Evolutionary conservation across 1,140 invertebrate species (phyloP).

Genomic region (Pseudomyrmex gracilis): DNA sequence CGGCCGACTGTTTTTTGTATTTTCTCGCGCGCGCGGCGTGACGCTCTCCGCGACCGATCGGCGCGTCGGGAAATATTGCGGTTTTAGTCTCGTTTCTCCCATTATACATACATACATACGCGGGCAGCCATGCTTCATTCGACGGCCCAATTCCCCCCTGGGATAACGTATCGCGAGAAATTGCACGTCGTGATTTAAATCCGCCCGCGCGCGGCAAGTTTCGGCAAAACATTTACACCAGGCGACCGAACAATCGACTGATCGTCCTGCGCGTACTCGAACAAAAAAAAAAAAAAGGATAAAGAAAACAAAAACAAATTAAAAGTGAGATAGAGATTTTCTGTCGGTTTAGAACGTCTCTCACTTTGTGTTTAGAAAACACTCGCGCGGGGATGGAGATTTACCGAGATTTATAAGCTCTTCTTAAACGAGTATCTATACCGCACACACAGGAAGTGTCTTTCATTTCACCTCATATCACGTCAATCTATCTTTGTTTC

Average conservation of each 20-base stretch:
- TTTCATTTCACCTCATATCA: slow-evolving; percentile 15
- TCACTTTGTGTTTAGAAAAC: background rate
- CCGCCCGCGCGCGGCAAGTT: slow-evolving; percentile 11
- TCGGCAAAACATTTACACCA: slow-evolving; percentile 33
- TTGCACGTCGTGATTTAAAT: slow-evolving; percentile 54
- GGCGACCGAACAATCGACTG: background rate
- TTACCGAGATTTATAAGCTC: slow-evolving; percentile 37
- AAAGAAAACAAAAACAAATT: slow-evolving; percentile 2
- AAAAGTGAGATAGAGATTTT: background rate
- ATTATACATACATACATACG: background rate
- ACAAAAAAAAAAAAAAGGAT: background rate
- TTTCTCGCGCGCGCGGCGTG: slow-evolving; percentile 43
- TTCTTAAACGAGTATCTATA: slow-evolving; percentile 5
- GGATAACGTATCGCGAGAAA: slow-evolving; percentile 58
- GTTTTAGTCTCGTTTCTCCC: slow-evolving; percentile 26
- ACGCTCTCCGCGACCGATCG: slow-evolving; percentile 32
- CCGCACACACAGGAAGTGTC: background rate
- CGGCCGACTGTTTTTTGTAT: slow-evolving; percentile 51
- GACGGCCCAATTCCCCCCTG: slow-evolving; percentile 19
- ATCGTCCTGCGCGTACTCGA: background rate
- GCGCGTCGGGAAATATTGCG: slow-evolving; percentile 47
- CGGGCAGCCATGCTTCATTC: slow-evolving; percentile 33
- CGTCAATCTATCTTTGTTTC: slow-evolving; percentile 17
- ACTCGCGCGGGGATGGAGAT: background rate
- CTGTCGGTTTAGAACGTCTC: background rate